Evolutionary conservation across 2,888 invertebrate genomes (phyloP), one percentile per base, ranked within the genome.

Genomic region (Acheta domesticus): DNA sequence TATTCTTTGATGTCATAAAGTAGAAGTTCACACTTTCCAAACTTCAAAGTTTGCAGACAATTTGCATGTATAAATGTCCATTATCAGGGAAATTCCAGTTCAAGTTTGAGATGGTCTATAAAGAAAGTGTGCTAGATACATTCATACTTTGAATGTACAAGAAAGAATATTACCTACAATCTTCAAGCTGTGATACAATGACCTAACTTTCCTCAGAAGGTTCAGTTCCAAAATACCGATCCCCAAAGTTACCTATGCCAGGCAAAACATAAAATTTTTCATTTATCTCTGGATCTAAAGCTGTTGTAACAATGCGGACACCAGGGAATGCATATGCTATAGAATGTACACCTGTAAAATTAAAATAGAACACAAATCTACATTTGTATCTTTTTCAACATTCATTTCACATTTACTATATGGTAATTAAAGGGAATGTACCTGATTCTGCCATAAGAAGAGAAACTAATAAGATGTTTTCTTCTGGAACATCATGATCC

Each of bases 201-300:
- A 62, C 14, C n/a, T 62, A 62, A 62, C 62, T 62, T 62, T 76
- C 77, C n/a, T 78, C 75, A 0, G 80, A 80, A 20, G 96, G 96
- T 84, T 98, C 98, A 0, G 98, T 99, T 78, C 98, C 99, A 88
- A 98, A 99, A 88, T 97, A 99, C 74, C 98, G 89, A 87, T 99
- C 98, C 5, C 98, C 98, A 87, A 98, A 99, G 88, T 99, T 98
- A 1, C 99, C 98, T 84, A 99, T 96, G n/a, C 99, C 98, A 4
- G 99, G 98, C 81, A 98, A 88, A 0, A 99, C 98, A 87, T 99
- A 97, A 89, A 98, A 99, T 85, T 96, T 95, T 84, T 97, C 97
- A 86, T 98, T 98, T 83, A 99, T 96, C 86, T 96, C 96, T 1
- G 97, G 96, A 88, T 99, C 99, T 62, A 99, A 90, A 0, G 98